These are phyloP conservation scores for Ranitomeya variabilis DNA, from an alignment of 2,113 vertebrate genomes.

Conservation along the genomic window DNA sequence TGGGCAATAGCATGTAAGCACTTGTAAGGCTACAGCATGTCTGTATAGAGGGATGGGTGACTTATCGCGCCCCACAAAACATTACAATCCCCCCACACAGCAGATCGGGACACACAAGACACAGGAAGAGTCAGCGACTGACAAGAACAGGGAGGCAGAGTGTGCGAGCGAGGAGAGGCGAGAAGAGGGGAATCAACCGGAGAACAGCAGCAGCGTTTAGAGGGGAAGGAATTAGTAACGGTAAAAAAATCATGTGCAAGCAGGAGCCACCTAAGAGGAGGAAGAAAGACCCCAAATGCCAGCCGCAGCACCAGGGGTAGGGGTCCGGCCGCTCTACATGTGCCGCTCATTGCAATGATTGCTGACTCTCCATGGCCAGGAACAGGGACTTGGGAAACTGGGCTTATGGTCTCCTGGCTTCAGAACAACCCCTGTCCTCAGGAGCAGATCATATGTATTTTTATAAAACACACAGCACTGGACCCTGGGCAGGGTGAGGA, in stretches of 20 bases:
- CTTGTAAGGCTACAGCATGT: no score
- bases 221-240: constrained; percentile 50
- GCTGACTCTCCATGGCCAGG: not conserved
- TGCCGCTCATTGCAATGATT: not conserved
- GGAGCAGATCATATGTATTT: no score
- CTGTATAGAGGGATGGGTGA: no score
- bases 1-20: not conserved
- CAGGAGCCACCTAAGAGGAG: constrained; percentile 40
- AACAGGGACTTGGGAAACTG: not conserved
- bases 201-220: constrained; percentile 40
- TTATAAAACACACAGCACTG: no score
- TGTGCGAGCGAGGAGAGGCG: constrained; percentile 17
- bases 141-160: constrained; percentile 18
- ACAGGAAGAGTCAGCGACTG: not conserved
- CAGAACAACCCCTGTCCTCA: no score
- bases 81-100: not conserved
- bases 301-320: not conserved
- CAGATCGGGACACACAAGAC: constrained; percentile 12
- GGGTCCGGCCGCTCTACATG: not conserved
- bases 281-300: constrained; percentile 3
- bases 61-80: not conserved
- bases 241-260: constrained; percentile 53
- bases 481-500: no score
- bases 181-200: constrained; percentile 13
- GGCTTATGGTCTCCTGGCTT: no score